Conservation (phyloP, 2,113 vertebrate species). For the Zosterops lateralis region DNA sequence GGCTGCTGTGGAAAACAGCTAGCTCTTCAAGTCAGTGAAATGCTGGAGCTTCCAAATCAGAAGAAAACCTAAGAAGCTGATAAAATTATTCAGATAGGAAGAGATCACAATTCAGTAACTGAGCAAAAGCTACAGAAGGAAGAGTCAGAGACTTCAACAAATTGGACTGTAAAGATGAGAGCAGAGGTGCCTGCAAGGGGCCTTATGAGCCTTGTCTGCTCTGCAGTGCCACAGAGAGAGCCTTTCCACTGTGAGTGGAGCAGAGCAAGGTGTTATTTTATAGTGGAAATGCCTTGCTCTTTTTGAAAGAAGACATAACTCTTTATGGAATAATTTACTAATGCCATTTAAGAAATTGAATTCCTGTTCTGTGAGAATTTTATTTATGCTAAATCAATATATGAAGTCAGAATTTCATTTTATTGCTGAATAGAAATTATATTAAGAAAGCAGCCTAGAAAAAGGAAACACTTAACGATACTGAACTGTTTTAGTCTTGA, state of each 20-base stretch:
- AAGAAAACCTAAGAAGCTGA: neutral
- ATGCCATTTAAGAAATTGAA: conserved; percentile 42
- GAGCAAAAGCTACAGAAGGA: neutral
- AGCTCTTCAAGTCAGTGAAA: neutral
- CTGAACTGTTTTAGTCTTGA: neutral
- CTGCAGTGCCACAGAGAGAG: neutral
- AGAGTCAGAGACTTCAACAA: neutral
- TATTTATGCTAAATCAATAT: conserved; percentile 60
- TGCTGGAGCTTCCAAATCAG: neutral
- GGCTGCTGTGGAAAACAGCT: neutral
- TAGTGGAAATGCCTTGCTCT: neutral
- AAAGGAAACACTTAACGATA: conserved; percentile 4
- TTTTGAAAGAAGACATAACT: neutral
- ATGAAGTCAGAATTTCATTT: conserved; percentile 44
- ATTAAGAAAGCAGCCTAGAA: neutral
- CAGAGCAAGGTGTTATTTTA: neutral
- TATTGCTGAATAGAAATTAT: conserved; percentile 4
- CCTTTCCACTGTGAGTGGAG: neutral
- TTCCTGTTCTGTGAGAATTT: conserved; percentile 22
- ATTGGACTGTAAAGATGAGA: neutral
- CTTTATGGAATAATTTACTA: conserved; percentile 29
- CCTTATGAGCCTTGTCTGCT: neutral
- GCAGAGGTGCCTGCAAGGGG: neutral
- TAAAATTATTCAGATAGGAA: neutral
- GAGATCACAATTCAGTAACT: neutral